Evolutionary conservation across 2,888 invertebrate genomes (phyloP).

Genomic region (Hipparchia semele): DNA sequence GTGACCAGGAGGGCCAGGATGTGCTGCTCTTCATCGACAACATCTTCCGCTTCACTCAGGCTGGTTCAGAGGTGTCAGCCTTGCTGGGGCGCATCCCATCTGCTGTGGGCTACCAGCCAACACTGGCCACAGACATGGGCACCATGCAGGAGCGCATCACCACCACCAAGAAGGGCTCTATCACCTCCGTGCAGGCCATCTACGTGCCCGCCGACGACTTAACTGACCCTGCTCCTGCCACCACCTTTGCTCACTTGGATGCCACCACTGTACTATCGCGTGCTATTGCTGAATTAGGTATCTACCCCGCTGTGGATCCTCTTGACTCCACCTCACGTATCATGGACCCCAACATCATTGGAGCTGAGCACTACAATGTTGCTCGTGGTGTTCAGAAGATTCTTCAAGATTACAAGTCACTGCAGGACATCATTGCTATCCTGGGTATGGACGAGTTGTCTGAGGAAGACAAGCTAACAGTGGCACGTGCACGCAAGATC

Average conservation of each 20-base stretch:
- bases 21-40: conserved; percentile 98
- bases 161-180: conserved; percentile 96
- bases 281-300: conserved; percentile 96
- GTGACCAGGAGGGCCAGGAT: conserved; percentile 97
- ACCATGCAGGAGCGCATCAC: conserved; percentile 98
- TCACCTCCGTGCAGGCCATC: conserved; percentile 97
- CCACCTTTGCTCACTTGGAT: conserved; percentile 98
- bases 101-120: conserved; percentile 98
- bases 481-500: conserved; percentile 97
- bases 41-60: conserved; percentile 97
- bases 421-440: conserved; percentile 95
- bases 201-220: conserved; percentile 98
- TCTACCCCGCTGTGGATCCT: conserved; percentile 97
- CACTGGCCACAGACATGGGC: conserved; percentile 98
- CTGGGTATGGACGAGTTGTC: conserved; percentile 94
- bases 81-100: conserved; percentile 97
- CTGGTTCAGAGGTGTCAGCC: conserved; percentile 95
- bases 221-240: conserved; percentile 97
- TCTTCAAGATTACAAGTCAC: conserved; percentile 91
- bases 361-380: conserved; percentile 93
- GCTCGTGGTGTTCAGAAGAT: conserved; percentile 97
- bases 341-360: conserved; percentile 96
- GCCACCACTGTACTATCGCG: conserved; percentile 97
- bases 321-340: conserved; percentile 97
- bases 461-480: conserved; percentile 97